Base-by-base conservation (phyloP, 2,888 invertebrate genomes). In the Dicranocentrus wangi region DNA sequence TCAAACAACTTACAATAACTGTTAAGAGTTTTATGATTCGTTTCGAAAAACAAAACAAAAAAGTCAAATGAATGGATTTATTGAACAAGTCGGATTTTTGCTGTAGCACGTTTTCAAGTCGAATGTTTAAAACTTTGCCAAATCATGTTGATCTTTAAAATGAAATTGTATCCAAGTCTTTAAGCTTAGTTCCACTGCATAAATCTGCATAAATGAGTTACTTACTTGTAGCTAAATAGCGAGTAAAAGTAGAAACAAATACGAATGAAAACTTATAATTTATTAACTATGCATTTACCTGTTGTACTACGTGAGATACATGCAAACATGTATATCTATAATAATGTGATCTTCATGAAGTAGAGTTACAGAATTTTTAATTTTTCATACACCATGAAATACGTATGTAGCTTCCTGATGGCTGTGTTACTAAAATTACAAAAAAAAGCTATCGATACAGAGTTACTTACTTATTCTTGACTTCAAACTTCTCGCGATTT, bases 351-450 rank as follows among this genome's bases (percentile, higher is more conserved):
- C 71, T 71, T 79, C 72, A 79, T 58, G 66, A 43, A 58, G 72
- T 72, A 79, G 65, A 71, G 66, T 70, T 79, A 79, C 53, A 47
- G 72, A 79, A 72, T 79, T 72, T 79, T 79, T 72, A 79, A 79
- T 72, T 72, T 79, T 79, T 78, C 78, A 78, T 71, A 71, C 55
- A 78, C 65, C 13, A 19, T 21, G 17, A 51, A 63, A 63, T 76
- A 76, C 55, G 66, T 55, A 70, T 78, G 65, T 79, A 79, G 79
- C 79, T 79, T 79, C 79, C 72, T 79, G 66, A 79, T 66, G 66
- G 79, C 79, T 79, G 79, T 79, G 79, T 79, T 79, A 79, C 70
- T 79, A 79, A 72, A 79, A 63, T 47, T 63, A 66, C 60, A 43
- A 51, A 71, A 25, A n/a, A 17, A 55, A 55, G 47, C 39, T 66